Evolutionary conservation across 1,140 invertebrate species (phyloP).

Genomic region (Gryon sp.): DNA sequence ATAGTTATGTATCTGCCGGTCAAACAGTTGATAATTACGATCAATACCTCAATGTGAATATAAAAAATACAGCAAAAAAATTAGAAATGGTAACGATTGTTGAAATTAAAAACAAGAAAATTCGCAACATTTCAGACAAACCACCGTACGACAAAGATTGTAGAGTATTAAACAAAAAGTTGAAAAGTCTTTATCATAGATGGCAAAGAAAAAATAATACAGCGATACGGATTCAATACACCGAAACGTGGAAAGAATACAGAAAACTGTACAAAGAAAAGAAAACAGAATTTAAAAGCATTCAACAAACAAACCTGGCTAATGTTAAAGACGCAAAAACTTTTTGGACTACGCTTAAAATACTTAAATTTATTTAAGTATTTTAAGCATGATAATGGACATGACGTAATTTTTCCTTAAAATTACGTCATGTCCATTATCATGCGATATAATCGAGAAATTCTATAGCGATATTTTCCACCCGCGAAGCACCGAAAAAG

Average conservation of each 20-base stretch:
- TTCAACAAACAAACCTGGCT: background rate
- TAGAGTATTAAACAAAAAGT: background rate
- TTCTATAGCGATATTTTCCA: background rate
- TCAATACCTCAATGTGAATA: no score
- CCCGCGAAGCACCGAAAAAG: background rate
- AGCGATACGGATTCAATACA: background rate
- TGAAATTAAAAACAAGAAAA: no score
- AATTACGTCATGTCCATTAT: background rate
- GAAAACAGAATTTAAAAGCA: background rate
- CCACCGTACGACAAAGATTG: slow-evolving; percentile 1
- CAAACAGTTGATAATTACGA: no score
- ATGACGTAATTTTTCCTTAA: no score
- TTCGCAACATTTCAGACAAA: no score
- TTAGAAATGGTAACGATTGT: no score
- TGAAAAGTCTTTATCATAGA: background rate
- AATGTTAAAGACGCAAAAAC: background rate
- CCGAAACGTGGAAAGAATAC: background rate
- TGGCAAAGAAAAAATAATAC: background rate
- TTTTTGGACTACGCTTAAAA: background rate
- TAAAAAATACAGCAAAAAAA: no score
- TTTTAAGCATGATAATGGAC: no score
- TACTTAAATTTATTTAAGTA: background rate
- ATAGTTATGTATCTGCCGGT: no score
- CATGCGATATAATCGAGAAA: background rate
- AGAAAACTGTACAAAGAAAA: background rate